Percentiles rank a stretch among this genome's conserved stretches.
Evolutionary conservation across 2,113 vertebrate species (phyloP).

Genomic region (Empidonax traillii): DNA sequence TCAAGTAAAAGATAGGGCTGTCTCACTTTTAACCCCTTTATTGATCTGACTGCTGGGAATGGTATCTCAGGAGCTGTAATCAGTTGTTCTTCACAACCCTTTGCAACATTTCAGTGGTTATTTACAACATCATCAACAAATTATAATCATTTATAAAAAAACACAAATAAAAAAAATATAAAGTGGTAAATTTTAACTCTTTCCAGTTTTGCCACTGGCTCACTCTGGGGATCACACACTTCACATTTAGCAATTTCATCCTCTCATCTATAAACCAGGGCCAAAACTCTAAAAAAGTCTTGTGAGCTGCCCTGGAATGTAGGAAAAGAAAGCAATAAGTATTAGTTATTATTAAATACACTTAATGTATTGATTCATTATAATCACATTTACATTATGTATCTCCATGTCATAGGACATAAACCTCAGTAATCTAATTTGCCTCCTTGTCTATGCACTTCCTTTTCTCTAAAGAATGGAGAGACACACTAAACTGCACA

Average conservation of each 20-base stretch:
- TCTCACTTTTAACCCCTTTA: constrained; percentile 71
- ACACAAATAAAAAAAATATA: not conserved
- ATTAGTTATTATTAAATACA: not conserved
- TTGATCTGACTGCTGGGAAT: not conserved
- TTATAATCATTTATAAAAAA: not conserved
- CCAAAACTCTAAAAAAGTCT: not conserved
- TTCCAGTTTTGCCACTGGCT: not conserved
- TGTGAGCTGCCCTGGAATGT: not conserved
- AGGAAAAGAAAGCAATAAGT: not conserved
- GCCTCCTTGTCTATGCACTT: not conserved
- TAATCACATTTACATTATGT: not conserved
- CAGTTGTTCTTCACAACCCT: not conserved
- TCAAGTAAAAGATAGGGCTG: constrained; percentile 59
- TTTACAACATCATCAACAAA: not conserved
- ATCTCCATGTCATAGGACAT: not conserved
- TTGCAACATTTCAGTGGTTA: not conserved
- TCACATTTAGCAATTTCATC: not conserved
- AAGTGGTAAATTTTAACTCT: not conserved
- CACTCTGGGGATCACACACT: not conserved
- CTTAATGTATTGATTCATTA: not conserved
- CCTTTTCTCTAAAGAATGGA: not conserved
- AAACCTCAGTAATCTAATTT: not conserved
- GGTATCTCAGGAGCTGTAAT: not conserved
- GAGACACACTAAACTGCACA: not conserved
- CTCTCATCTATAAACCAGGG: not conserved